These are phyloP conservation scores for Carduelis carduelis DNA, from an alignment of 2,797 vertebrate genomes.

Conservation along the genomic window DNA sequence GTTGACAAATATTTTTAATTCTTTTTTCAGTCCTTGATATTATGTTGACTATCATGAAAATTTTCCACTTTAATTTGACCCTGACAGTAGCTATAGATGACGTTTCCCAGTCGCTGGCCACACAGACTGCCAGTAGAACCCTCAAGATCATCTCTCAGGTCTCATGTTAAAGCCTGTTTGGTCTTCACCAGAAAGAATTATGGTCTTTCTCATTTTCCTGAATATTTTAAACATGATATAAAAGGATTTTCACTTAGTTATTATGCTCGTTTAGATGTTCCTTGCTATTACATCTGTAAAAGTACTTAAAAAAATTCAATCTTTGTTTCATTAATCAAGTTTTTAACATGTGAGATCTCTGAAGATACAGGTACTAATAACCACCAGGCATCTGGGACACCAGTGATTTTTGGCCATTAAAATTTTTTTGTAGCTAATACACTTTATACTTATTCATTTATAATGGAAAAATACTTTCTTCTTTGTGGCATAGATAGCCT, in stretches of 20 bases:
- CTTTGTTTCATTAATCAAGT: background rate
- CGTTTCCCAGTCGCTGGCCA: background rate
- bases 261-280: background rate
- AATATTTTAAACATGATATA: background rate
- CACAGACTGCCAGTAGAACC: background rate
- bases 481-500: background rate
- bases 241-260: background rate
- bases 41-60: background rate
- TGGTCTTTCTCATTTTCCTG: background rate
- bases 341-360: background rate
- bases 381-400: background rate
- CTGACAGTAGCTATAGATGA: background rate
- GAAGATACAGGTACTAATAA: background rate
- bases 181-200: background rate
- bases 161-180: fast-evolving
- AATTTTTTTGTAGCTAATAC: background rate
- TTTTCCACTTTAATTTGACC: background rate
- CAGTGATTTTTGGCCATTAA: background rate
- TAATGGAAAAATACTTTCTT: background rate
- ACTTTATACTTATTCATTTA: background rate
- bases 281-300: background rate
- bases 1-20: background rate
- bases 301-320: background rate
- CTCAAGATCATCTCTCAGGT: fast-evolving
- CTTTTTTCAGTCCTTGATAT: background rate